Evolutionary conservation across 2,888 invertebrate genomes (phyloP).

Genomic region (Cephalotes varians): DNA sequence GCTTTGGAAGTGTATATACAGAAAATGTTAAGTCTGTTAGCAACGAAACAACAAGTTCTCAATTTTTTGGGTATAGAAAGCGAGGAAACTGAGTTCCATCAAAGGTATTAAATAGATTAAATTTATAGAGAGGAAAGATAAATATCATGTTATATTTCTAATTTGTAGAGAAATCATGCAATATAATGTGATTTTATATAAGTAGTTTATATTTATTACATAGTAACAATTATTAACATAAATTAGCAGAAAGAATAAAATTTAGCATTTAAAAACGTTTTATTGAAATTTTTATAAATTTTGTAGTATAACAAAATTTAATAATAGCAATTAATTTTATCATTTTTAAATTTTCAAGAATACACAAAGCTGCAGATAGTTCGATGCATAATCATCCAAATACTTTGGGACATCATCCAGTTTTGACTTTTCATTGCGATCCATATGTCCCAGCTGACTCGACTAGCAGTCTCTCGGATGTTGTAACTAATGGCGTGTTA

Average conservation of each 20-base stretch:
- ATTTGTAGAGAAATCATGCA: background rate
- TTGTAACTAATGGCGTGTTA: slow-evolving; percentile 85
- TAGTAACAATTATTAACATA: background rate
- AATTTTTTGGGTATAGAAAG: slow-evolving; percentile 85
- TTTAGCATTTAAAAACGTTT: background rate
- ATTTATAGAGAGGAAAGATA: background rate
- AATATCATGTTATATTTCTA: background rate
- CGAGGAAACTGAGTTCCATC: slow-evolving; percentile 70
- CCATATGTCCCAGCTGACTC: slow-evolving; percentile 83
- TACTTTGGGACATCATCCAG: slow-evolving; percentile 82
- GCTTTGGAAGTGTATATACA: slow-evolving; percentile 87
- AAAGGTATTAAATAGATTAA: slow-evolving; percentile 71
- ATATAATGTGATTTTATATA: background rate
- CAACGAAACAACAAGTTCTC: slow-evolving; percentile 85
- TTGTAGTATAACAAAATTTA: background rate
- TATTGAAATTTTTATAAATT: background rate
- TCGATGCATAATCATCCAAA: slow-evolving; percentile 62
- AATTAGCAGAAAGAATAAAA: background rate
- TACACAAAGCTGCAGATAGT: slow-evolving; percentile 66
- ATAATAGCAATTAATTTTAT: background rate
- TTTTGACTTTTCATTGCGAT: slow-evolving; percentile 83
- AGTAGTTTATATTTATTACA: background rate
- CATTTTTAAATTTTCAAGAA: slow-evolving; percentile 63
- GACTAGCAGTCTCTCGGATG: slow-evolving; percentile 83
- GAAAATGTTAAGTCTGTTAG: slow-evolving; percentile 85